Conservation (phyloP, 2,113 vertebrate genomes). For the Pogonocichla stellata region DNA sequence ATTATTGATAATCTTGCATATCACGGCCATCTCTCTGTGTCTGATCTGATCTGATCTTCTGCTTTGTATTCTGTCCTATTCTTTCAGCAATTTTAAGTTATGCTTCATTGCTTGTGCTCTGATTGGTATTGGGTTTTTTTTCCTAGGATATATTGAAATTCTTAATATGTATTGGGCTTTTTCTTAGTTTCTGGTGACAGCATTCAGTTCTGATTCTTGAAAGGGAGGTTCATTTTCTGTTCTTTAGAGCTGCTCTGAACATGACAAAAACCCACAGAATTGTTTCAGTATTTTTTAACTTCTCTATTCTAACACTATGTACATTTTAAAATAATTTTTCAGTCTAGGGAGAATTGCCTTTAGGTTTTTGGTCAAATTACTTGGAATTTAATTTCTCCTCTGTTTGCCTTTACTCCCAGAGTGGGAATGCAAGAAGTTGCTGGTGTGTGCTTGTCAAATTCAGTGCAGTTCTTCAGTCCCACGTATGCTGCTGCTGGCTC, state of each 20-base stretch:
- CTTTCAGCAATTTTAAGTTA: neutral
- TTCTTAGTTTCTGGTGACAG: neutral
- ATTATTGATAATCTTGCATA: neutral
- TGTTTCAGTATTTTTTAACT: neutral
- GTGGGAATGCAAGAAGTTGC: constrained; percentile 79
- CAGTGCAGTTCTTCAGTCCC: constrained; percentile 84
- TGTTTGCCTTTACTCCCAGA: constrained; percentile 62
- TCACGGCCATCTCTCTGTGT: neutral
- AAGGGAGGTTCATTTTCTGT: neutral
- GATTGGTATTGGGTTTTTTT: fast-evolving
- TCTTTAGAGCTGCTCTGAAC: neutral
- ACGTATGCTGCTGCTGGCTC: constrained; percentile 74
- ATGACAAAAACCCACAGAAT: neutral
- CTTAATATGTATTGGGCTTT: neutral
- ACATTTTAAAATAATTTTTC: neutral
- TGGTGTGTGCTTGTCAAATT: constrained; percentile 76
- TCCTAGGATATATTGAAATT: neutral
- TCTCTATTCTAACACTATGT: neutral
- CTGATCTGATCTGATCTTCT: neutral
- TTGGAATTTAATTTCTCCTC: neutral
- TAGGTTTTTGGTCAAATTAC: neutral
- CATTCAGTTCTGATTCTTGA: neutral
- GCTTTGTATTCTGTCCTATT: neutral
- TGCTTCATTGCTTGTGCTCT: neutral
- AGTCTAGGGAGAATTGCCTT: neutral